Percentiles rank a stretch among this genome's conserved stretches.
Conservation (phyloP, 2,113 vertebrate species). For the Microtus montanus region DNA sequence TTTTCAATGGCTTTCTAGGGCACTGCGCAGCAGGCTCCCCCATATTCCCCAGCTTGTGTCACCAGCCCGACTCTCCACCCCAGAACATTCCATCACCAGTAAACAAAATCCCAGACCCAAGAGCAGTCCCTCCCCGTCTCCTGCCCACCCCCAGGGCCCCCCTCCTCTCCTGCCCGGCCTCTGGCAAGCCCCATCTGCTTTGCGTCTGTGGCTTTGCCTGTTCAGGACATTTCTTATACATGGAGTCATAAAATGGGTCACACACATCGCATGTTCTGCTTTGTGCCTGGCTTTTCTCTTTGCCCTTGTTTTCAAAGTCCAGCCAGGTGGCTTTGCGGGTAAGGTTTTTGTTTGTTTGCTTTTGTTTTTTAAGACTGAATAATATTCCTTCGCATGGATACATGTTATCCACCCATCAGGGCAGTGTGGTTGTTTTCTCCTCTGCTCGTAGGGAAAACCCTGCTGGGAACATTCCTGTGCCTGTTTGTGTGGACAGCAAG, state of each 20-base stretch:
- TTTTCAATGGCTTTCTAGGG: neutral
- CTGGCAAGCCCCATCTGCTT: neutral
- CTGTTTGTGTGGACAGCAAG: neutral
- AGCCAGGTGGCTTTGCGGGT: accelerated
- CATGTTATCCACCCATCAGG: neutral
- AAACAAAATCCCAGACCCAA: neutral
- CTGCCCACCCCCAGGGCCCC: no score
- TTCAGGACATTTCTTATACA: neutral
- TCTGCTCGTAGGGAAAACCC: neutral
- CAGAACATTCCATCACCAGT: constrained; percentile 1
- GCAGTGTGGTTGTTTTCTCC: neutral
- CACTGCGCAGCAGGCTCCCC: neutral
- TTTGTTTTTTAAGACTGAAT: neutral
- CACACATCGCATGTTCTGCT: neutral
- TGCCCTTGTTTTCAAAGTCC: accelerated
- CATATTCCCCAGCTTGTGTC: neutral
- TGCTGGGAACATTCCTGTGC: neutral
- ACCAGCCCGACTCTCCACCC: neutral
- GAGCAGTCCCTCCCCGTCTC: neutral
- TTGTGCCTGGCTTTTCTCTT: neutral
- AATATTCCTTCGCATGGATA: neutral
- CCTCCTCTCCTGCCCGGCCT: neutral
- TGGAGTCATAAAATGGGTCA: neutral
- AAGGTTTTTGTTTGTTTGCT: neutral
- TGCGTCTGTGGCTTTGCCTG: neutral